Base-by-base conservation (phyloP, 2,113 vertebrate species). In the Dermatemys mawii region DNA sequence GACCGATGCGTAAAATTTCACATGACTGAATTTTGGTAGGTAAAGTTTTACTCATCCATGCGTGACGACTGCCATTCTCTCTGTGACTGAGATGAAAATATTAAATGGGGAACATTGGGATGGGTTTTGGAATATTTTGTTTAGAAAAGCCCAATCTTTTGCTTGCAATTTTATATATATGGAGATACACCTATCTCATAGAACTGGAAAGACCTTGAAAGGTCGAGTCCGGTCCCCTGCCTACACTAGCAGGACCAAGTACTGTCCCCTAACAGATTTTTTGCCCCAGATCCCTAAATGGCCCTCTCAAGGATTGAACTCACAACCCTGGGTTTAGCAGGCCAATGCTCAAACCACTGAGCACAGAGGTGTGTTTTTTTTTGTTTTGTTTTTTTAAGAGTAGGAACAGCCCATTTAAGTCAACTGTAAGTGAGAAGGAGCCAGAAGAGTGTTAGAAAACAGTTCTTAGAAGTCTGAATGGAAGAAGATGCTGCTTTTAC, bases 41-140 rank as follows among this genome's bases (percentile, higher is more conserved):
- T n/a, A 4, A n/a, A n/a, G 35, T 67, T 67, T n/a, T 35, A 19
- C 21, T 17, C 63, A 67, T 35, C 63, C 35, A n/a, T 10, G 32
- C 21, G 63, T n/a, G 63, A 67, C 2, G 16, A 67, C 63, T 0
- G 87, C 60, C 32, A 41, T 70, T 14, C 49, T 57, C 51, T 46
- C 73, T 84, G 5, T 11, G 57, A 60, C 26, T 50, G 70, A 0
- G 0, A 29, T 35, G 35, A 87, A 93, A 95, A 86, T 0, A 0
- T 41, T 91, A 86, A 86, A 88, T 35, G 26, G 75, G 86, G 38
- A 82, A 55, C 8, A 55, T 2, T 81, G 70, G 55, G 8, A 3
- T 78, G 11, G 48, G 11, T 4, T 90, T 73, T 49, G 63, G 44
- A 96, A 50, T 78, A 41, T 26, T 35, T 82, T 51, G 44, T 73